Conservation (phyloP, 2,113 vertebrate species). For the Mugil cephalus region DNA sequence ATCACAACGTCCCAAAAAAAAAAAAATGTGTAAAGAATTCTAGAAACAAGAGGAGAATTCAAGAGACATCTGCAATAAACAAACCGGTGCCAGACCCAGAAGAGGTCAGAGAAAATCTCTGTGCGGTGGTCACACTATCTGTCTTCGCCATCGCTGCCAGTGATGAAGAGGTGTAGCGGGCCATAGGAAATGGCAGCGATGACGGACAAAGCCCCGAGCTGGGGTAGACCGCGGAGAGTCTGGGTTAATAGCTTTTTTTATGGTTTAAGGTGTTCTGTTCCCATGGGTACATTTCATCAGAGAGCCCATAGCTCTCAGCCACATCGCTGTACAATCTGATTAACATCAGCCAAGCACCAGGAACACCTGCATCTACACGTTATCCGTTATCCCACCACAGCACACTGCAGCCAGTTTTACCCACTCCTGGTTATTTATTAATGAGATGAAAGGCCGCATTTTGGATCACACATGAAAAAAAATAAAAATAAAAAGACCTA, state of each 20-base stretch:
- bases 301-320: constrained; percentile 17
- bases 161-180: constrained; percentile 19
- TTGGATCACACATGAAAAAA: no score
- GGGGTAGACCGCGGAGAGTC: constrained; percentile 4
- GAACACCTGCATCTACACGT: neutral
- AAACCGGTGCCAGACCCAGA: neutral
- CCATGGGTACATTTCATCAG: constrained; percentile 28
- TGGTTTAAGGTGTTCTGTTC: constrained; percentile 30
- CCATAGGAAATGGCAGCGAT: constrained; percentile 19
- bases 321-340: constrained; percentile 14
- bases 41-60: no score
- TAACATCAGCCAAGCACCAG: neutral
- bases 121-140: constrained; percentile 2
- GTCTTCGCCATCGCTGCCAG: neutral
- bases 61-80: neutral
- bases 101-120: constrained; percentile 6
- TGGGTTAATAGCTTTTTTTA: constrained; percentile 42
- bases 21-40: neutral
- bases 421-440: neutral
- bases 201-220: constrained; percentile 27
- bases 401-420: no score
- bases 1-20: neutral
- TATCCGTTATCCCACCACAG: neutral
- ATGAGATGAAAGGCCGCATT: neutral
- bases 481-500: no score